Conservation (phyloP, 1,140 invertebrate genomes). For the Drosophila grimshawi region DNA sequence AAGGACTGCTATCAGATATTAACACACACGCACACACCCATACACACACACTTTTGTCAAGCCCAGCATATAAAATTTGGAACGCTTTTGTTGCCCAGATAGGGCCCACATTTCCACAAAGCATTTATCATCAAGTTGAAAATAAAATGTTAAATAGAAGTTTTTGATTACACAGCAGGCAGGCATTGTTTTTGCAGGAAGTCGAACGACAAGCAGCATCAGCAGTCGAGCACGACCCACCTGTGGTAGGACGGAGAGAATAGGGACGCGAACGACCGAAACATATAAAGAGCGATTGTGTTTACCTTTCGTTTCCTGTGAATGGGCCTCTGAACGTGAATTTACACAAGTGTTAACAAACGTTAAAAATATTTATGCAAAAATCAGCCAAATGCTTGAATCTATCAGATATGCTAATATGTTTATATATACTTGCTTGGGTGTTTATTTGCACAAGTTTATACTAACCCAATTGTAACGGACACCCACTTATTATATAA, state of each 20-base stretch:
- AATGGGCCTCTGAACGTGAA: slow-evolving; percentile 4
- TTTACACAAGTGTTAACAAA: slow-evolving; percentile 66
- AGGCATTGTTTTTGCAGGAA: slow-evolving; percentile 54
- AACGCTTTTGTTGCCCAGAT: slow-evolving; percentile 36
- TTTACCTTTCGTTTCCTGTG: slow-evolving; percentile 29
- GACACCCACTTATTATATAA: neutral
- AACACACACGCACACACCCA: slow-evolving; percentile 13
- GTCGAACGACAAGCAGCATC: slow-evolving; percentile 36
- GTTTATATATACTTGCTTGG: neutral
- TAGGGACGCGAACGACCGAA: neutral
- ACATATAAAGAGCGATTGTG: slow-evolving; percentile 12
- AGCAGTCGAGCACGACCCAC: slow-evolving; percentile 36
- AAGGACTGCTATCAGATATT: slow-evolving; percentile 9
- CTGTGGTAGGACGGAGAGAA: slow-evolving; percentile 6
- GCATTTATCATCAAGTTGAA: slow-evolving; percentile 77
- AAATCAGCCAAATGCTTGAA: slow-evolving; percentile 52
- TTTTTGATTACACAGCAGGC: slow-evolving; percentile 76
- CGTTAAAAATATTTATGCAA: slow-evolving; percentile 54
- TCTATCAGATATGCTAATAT: slow-evolving; percentile 35
- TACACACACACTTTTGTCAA: neutral
- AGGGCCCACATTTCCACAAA: slow-evolving; percentile 63
- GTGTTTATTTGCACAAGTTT: slow-evolving; percentile 20
- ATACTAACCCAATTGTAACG: slow-evolving; percentile 16
- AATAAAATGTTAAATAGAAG: slow-evolving; percentile 77
- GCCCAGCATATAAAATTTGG: slow-evolving; percentile 48